Evolutionary conservation across 2,797 vertebrate species (phyloP), one percentile per base, ranked within the genome.

Genomic region (Smutsia gigantea): DNA sequence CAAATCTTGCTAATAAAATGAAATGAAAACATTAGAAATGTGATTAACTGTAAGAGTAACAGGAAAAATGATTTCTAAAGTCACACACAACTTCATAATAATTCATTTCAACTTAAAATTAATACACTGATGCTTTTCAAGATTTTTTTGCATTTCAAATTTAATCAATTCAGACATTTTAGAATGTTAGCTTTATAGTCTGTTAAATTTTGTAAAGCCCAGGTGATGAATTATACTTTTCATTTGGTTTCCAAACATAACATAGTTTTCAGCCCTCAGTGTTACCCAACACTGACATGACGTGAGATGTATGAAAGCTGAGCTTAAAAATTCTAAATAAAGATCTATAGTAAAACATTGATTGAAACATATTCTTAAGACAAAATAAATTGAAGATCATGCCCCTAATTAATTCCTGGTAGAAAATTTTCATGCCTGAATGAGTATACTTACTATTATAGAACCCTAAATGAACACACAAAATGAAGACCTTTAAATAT

Each of bases 1-100:
- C 95, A 99, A 98, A 77, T 98, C 98, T 99, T 99, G 99, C 99
- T 99, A 98, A 97, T 59, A 97, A 98, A 98, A 79, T 57, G 59
- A 98, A 98, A 98, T 86, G 25, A 97, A 21, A 98, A 57, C 21
- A 97, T 98, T 95, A 98, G 85, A 97, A 91, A 88, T 29, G 25
- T 59, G 92, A 96, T 69, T 5, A 96, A 92, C 39, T 79, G n/a
- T 29, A 84, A 97, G 7, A 79, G 74, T 17, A 95, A 89, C 4
- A 85, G 23, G 19, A 87, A 82, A 94, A 89, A 86, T 34, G 0
- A 89, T 89, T 92, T 85, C 31, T 86, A 64, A 0, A 64, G 29
- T 68, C 9, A 72, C 37, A 66, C 5, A 95, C 2, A 79, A 91
- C 84, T 93, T 94, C 53, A 81, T 42, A 71, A 39, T 77, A 93